Evolutionary conservation across 2,888 invertebrate genomes (phyloP), one percentile per base, ranked within the genome.

Genomic region (Phania funesta): DNA sequence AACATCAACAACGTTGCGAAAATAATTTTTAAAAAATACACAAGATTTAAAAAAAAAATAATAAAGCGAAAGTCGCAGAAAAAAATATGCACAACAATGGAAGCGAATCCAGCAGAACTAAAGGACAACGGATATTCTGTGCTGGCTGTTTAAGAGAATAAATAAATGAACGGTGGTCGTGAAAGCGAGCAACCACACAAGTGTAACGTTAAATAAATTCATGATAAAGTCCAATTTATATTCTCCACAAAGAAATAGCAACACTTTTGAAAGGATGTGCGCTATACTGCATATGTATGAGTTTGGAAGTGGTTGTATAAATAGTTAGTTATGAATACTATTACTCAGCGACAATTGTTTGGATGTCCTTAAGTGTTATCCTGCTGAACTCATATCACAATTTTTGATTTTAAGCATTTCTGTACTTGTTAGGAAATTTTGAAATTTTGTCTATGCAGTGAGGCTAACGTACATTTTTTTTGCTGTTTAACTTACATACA

Each of bases 181-280:
- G 52, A 20, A 44, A 68, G 54, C 70, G 38, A 29, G 20, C 46
- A 46, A 70, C 70, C 64, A 70, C 70, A 77, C 70, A 70, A 32
- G 38, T 56, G 62, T 56, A 64, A 56, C 38, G 11, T 78, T 58
- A 67, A 74, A 83, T 79, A 60, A 70, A 79, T 75, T 68, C 70
- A 79, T 79, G 75, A 79, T 71, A 65, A 79, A 56, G 46, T 60
- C 75, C 67, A 79, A 83, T 79, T 83, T 83, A 67, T 75, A 73
- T 78, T 62, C 68, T 68, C 1, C 32, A 41, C 22, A 54, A 29
- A 29, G 18, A 26, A 62, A n/a, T 46, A 48, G 26, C 52, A 11
- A 8, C 50, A 13, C 5, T 11, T 1, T 9, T 7, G 24, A 65
- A n/a, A 67, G 54, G 52, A 67, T 52, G 18, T 20, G 32, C 22